Percentiles rank a stretch among this genome's conserved stretches.
These are phyloP conservation scores for Melinaea menophilus DNA, from an alignment of 2,888 invertebrate species.

Conservation along the genomic window DNA sequence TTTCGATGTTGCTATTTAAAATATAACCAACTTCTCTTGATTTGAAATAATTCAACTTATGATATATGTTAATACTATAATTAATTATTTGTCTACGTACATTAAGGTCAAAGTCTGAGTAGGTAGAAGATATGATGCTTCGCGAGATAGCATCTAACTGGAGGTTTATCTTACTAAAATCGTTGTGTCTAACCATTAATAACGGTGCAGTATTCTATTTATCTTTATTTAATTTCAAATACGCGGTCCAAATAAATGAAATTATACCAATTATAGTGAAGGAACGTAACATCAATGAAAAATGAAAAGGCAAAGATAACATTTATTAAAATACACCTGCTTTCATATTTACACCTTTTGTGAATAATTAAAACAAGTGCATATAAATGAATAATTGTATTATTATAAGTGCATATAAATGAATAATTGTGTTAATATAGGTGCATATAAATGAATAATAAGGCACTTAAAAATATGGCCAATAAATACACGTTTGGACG, in stretches of 20 bases:
- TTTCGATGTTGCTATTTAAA: no score
- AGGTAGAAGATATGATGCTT: constrained; percentile 28
- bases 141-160: constrained; percentile 24
- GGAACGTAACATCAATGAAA: not conserved
- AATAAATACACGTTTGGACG: constrained; percentile 26
- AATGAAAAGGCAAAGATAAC: not conserved
- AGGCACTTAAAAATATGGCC: constrained; percentile 15
- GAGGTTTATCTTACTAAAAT: constrained; percentile 26
- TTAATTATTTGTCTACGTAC: not conserved
- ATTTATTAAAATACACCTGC: not conserved
- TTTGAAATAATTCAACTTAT: no score
- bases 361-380: constrained; percentile 11
- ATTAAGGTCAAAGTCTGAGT: constrained; percentile 25
- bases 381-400: constrained; percentile 11
- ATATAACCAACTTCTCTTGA: no score
- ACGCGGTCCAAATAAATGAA: not conserved
- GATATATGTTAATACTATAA: not conserved
- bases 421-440: not conserved
- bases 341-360: not conserved
- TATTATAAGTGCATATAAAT: constrained; percentile 21
- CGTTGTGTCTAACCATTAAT: constrained; percentile 25
- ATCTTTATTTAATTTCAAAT: not conserved
- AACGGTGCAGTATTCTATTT: constrained; percentile 11
- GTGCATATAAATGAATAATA: constrained; percentile 16
- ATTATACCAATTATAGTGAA: not conserved